These are phyloP conservation scores for Leptopilina syphax DNA, from an alignment of 2,888 invertebrate species.

Conservation along the genomic window DNA sequence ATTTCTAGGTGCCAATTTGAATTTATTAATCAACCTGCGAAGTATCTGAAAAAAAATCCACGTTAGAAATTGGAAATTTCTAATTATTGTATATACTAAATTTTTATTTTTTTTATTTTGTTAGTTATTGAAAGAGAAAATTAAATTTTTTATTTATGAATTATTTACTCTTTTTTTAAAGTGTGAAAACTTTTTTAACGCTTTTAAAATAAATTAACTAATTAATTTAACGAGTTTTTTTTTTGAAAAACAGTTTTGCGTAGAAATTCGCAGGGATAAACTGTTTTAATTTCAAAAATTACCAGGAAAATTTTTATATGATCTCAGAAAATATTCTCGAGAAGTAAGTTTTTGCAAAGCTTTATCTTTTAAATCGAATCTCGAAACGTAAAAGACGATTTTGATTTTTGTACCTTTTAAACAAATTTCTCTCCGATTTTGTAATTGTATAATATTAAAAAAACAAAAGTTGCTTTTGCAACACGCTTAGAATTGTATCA, in stretches of 20 bases:
- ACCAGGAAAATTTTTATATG: background rate
- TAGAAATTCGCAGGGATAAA: no score
- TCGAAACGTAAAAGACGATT: background rate
- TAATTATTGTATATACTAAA: no score
- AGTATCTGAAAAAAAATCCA: background rate
- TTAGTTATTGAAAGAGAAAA: no score
- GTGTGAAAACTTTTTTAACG: no score
- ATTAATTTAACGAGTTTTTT: no score
- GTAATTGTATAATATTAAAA: background rate
- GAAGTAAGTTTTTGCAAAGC: background rate
- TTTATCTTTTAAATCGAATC: background rate
- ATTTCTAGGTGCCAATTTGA: background rate
- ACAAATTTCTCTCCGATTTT: background rate
- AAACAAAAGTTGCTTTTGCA: background rate
- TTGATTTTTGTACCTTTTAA: background rate
- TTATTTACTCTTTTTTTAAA: no score
- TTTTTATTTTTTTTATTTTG: no score
- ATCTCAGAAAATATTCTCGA: conserved; percentile 12
- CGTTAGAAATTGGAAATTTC: no score
- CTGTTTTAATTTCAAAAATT: no score
- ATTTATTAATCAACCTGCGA: background rate
- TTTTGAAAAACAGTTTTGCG: no score
- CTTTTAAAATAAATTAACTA: no score
- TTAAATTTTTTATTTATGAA: no score
- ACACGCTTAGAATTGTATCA: conserved; percentile 35